Conservation (phyloP, 1,140 invertebrate species). For the Euura lappo region DNA sequence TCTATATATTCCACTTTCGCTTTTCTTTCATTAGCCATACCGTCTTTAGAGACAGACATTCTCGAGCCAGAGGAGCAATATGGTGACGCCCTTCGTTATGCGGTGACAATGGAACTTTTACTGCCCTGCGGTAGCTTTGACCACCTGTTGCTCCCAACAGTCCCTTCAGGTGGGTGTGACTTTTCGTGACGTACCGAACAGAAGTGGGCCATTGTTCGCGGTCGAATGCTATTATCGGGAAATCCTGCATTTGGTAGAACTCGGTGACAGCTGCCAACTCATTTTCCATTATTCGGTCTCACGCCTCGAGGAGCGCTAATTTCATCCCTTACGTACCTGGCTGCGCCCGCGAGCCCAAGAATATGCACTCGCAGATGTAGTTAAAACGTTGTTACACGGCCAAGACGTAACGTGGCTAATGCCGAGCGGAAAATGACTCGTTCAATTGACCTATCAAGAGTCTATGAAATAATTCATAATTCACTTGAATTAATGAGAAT, state of each 20-base stretch:
- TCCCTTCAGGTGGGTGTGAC: slow-evolving; percentile 35
- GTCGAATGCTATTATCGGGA: background rate
- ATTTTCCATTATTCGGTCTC: background rate
- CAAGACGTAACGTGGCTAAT: no score
- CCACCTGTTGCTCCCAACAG: slow-evolving; percentile 43
- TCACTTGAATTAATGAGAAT: no score
- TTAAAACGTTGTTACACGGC: no score
- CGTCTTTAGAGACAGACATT: background rate
- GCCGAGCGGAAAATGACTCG: no score
- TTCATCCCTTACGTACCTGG: no score
- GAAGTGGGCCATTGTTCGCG: slow-evolving; percentile 34
- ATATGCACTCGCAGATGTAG: no score
- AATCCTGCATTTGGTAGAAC: background rate
- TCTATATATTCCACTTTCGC: no score
- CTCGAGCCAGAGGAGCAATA: slow-evolving; percentile 14
- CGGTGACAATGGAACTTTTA: slow-evolving; percentile 29
- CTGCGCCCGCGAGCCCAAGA: no score
- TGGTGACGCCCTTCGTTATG: slow-evolving; percentile 23
- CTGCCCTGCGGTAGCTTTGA: slow-evolving; percentile 41
- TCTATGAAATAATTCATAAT: no score
- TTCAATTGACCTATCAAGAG: no score
- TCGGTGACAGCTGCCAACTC: background rate
- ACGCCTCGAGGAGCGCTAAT: background rate
- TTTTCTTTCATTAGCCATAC: no score
- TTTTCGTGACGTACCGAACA: slow-evolving; percentile 34